Conservation (phyloP, 2,113 vertebrate genomes). For the Oryzias woworae region DNA sequence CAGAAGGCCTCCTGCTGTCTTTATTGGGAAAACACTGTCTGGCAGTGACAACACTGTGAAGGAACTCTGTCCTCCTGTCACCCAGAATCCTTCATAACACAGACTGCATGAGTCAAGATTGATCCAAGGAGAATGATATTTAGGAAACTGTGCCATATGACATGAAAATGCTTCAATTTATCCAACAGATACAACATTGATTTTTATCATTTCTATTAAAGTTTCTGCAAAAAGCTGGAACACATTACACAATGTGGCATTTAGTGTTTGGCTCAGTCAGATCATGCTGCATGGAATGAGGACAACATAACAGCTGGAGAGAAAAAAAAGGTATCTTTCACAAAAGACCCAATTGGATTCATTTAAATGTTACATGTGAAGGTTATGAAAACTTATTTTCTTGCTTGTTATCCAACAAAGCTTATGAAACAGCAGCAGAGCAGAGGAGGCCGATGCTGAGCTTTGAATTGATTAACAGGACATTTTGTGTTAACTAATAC, state of each 20-base stretch:
- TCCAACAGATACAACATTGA: too few relatives aligned
- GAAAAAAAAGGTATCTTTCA: background rate
- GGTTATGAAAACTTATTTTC: background rate
- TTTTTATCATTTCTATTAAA: too few relatives aligned
- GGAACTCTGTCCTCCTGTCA: constrained; percentile 20
- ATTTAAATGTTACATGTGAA: background rate
- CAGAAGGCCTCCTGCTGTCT: constrained; percentile 46
- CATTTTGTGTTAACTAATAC: background rate
- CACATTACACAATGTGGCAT: constrained; percentile 16
- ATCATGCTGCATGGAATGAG: background rate
- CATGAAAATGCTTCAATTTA: too few relatives aligned
- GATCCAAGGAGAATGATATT: constrained; percentile 10
- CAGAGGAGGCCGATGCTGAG: background rate
- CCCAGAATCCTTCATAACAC: constrained; percentile 22
- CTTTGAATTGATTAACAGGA: too few relatives aligned
- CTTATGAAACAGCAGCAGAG: constrained; percentile 35
- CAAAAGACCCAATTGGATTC: background rate
- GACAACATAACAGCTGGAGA: background rate
- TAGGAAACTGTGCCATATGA: background rate
- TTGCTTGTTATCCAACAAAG: constrained; percentile 34
- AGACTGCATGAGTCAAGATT: constrained; percentile 57
- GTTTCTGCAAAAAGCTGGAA: constrained; percentile 8
- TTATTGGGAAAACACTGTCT: constrained; percentile 50
- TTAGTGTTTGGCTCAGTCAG: background rate
- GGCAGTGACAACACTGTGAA: constrained; percentile 38